These are phyloP conservation scores for Panopea generosa DNA, from an alignment of 2,888 invertebrate species.

Conservation along the genomic window DNA sequence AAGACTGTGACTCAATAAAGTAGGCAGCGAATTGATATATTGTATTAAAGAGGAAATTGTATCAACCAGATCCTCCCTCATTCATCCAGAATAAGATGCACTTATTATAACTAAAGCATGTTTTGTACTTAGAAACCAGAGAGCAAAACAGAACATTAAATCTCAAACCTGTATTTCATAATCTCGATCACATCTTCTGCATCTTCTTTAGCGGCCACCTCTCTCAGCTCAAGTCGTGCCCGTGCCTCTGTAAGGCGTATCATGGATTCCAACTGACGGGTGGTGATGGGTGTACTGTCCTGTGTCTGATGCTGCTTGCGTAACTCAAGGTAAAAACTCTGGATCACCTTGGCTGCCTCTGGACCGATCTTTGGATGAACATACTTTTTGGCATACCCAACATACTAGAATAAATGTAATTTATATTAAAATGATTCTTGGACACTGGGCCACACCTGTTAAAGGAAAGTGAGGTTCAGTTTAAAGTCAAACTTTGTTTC, in stretches of 20 bases:
- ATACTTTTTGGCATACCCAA: constrained; percentile 95
- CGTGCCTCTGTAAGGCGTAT: constrained; percentile 93
- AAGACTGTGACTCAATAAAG: too few species aligned
- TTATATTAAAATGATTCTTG: too few species aligned
- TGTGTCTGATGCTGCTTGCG: constrained; percentile 89
- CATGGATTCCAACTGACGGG: constrained; percentile 95
- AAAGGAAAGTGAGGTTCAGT: too few species aligned
- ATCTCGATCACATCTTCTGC: constrained; percentile 95
- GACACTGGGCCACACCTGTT: too few species aligned
- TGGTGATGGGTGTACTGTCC: constrained; percentile 93
- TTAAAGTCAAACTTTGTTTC: too few species aligned
- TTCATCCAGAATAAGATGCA: too few species aligned
- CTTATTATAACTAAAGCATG: too few species aligned
- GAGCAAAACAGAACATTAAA: too few species aligned
- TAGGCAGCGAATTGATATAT: too few species aligned
- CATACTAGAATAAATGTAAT: constrained; percentile 87
- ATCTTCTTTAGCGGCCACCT: constrained; percentile 92
- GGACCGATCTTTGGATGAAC: constrained; percentile 92
- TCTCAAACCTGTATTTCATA: constrained; percentile 90
- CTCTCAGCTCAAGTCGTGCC: constrained; percentile 94
- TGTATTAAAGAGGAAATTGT: too few species aligned
- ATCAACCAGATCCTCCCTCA: too few species aligned
- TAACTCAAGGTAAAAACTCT: constrained; percentile 93
- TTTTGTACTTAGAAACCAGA: too few species aligned
- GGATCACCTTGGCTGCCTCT: constrained; percentile 90